These are phyloP conservation scores for Dryobotodes eremita DNA, from an alignment of 2,888 invertebrate species.

Conservation along the genomic window DNA sequence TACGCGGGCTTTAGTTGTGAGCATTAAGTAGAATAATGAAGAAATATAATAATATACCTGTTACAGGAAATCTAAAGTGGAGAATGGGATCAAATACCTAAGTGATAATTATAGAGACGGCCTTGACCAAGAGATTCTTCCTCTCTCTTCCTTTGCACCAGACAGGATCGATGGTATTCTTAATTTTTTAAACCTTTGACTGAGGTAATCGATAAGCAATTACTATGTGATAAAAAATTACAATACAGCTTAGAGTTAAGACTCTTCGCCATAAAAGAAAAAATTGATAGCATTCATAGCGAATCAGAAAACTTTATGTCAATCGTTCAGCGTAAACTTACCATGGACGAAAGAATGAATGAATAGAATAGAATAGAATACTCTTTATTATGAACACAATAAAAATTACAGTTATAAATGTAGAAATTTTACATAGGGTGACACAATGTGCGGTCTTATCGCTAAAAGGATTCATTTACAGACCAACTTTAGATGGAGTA, in stretches of 20 bases:
- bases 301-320: background rate
- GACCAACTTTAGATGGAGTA: no score
- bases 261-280: background rate
- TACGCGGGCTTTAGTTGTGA: no score
- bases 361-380: no score
- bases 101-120: background rate
- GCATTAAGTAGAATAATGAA: no score
- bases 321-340: background rate
- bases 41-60: no score
- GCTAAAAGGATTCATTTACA: no score
- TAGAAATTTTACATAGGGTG: no score
- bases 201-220: background rate
- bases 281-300: background rate
- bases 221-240: background rate
- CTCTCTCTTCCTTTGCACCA: background rate
- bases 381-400: no score
- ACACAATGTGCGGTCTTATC: no score
- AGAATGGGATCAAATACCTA: background rate
- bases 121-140: background rate
- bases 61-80: background rate
- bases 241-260: background rate
- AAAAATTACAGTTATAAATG: no score
- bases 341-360: constrained; percentile 10
- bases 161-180: no score
- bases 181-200: no score